Evolutionary conservation across 2,797 vertebrate species (phyloP), one percentile per base, ranked within the genome.

Genomic region (Sebastes steindachneri): DNA sequence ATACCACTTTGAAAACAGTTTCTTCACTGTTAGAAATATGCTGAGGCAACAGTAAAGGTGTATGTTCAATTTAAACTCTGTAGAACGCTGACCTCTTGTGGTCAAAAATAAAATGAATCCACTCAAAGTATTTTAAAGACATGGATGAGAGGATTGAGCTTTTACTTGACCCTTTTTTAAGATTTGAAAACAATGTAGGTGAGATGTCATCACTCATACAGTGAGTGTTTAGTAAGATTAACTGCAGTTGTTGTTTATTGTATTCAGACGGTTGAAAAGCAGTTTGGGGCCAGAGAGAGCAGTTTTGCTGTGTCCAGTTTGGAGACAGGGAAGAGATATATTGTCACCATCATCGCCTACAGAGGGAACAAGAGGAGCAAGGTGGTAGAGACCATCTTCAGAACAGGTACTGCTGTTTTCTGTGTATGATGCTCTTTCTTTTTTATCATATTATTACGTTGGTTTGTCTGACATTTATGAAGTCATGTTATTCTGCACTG

Each of bases 261-360:
- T 67, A 23, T 55, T 66, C 79, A 96, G 96, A 65, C 79, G n/a
- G 79, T 92, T 92, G 96, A 97, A 87, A 90, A 89, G 60, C 87
- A 83, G 54, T 86, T 98, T 6, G 72, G 87, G 59, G 92, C 86
- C 15, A 80, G 82, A 0, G 87, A 96, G 17, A 94, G 76, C 31
- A 90, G n/a, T 51, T 95, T 96, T 75, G 82, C 90, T 53, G 19
- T 96, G 23, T 93, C 96, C 67, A 89, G 86, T 48, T 93, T 98
- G 77, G 91, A 91, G 78, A 94, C 84, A 77, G 96, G 96, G 25
- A 89, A 92, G 79, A 94, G 83, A 28, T 97, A 97, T 64, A 87
- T 93, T 0, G 69, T 97, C 64, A 96, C 92, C 68, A 82, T 98
- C 77, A 87, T 94, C 5, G 97, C 97, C 59, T 97, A 95, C 78